Base-by-base conservation (phyloP, 2,113 vertebrate genomes). In the Microtus oregoni region DNA sequence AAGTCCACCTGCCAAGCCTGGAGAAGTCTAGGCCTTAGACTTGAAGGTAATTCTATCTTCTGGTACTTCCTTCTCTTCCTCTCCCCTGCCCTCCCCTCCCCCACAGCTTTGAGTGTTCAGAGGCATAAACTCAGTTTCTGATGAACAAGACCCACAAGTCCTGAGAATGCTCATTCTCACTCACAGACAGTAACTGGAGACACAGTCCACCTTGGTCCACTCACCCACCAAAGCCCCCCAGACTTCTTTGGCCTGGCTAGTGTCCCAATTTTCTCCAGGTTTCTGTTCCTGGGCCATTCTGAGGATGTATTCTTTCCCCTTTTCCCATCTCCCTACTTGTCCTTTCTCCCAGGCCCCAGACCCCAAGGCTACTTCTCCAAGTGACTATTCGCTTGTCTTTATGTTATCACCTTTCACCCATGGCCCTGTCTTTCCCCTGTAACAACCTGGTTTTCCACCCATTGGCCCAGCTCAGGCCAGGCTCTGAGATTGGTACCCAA, bases 11-110 rank as follows among this genome's bases (percentile, higher is more conserved):
- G 90, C 93, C 5, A 2, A 61, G 89, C 94, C 93, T 63, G 61
- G 76, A 95, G 87, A 92, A 96, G 96, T 90, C 79, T 35, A 89
- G 93, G 90, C 85, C 94, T 93, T 72, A 88, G 58, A 95, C 73
- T 91, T 92, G 94, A 95, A 89, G 96, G 86, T 88, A 86, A 94
- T 88, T 94, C 92, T 86, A 82, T 86, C 92, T 87, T 68, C 7
- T 0, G 4, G 3, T 52, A 50, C 67, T 52, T 41, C 89, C 91
- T 89, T 89, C 70, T 92, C 41, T 67, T 32, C 38, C 14, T 24
- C 47, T 41, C 1, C 76, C 79, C 85, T 81, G 0, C 82, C 85
- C 86, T 88, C 90, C 68, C 92, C 47, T 75, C 73, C 83, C 47
- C 87, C 0, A 1, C 67, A 77, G 89, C 3, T 30, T 95, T 91